These are phyloP conservation scores for Geotrupes spiniger DNA, from an alignment of 2,888 invertebrate genomes.

Conservation along the genomic window DNA sequence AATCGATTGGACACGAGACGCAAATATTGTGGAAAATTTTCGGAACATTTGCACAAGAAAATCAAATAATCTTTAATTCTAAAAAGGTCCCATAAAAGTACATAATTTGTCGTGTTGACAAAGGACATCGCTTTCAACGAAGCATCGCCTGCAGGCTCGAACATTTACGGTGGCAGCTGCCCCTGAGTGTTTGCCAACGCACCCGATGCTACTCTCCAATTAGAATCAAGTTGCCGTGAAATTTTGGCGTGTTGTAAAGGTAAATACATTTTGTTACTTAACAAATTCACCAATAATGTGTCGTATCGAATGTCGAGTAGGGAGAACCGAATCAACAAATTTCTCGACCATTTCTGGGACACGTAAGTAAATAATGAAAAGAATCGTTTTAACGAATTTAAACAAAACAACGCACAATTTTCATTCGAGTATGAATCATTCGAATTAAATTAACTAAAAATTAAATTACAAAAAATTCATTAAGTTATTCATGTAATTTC, in stretches of 20 bases:
- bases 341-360: constrained; percentile 2
- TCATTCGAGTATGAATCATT: too few species aligned
- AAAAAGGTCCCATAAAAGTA: constrained; percentile 8
- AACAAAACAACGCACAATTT: too few species aligned
- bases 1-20: constrained; percentile 6
- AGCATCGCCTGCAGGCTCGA: not conserved
- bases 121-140: constrained; percentile 18
- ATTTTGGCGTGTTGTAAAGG: constrained; percentile 21
- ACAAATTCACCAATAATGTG: constrained; percentile 29
- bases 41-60: constrained; percentile 7
- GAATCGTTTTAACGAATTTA: too few species aligned
- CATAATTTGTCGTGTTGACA: constrained; percentile 28
- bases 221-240: constrained; percentile 35
- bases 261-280: constrained; percentile 29
- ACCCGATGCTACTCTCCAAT: constrained; percentile 29
- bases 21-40: not conserved
- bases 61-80: constrained; percentile 12
- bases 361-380: too few species aligned
- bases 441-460: too few species aligned
- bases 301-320: constrained; percentile 24
- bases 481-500: too few species aligned
- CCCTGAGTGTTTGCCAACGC: constrained; percentile 28
- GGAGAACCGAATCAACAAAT: constrained; percentile 27
- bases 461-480: too few species aligned
- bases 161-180: constrained; percentile 19